Base-by-base conservation (phyloP, 2,888 invertebrate genomes). In the Lepidochrysops patricia region DNA sequence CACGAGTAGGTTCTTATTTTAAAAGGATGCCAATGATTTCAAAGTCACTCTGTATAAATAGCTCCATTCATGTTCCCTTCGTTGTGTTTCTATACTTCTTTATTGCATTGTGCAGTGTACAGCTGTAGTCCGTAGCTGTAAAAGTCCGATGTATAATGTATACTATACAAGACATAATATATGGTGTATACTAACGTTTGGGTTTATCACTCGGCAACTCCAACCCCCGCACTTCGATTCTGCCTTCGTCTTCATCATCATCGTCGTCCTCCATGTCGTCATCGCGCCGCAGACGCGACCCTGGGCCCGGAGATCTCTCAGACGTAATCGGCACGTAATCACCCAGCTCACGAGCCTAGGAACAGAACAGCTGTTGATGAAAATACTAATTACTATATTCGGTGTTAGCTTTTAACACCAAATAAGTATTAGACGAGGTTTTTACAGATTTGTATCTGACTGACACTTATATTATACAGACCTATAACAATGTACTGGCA, bases 191-290 rank as follows among this genome's bases (percentile, higher is more conserved):
- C 71, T 93, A 91, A 77, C 94, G 93, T 63, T 94, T 93, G 73
- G 88, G 88, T 68, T 86, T 88, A 66, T 89, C 88, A 60, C 82
- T 87, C 35, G 88, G 88, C 73, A 89, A 64, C 9, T 87, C 84
- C 59, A 97, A 93, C 1, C 96, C 94, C 57, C 95, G 92, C 91
- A 98, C 97, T 73, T 95, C 94, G 60, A 98, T 93, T 69, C 97
- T 89, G 69, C 96, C 96, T 63, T 84, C 92, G 62, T 93, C 93
- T 59, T 94, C 95, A 64, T 95, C 95, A 63, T 94, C 95, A 65
- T 95, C 95, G 63, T 95, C 96, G 69, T 95, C 95, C 60, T 96
- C 97, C 69, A 95, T 95, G 77, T 95, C 93, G 59, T 94, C 95
- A 74, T 97, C 97, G 57, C 96, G 91, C 58, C 95, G 90, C 60